Percentiles rank a stretch among this genome's conserved stretches.
Conservation (phyloP, 23 tunicate genomes). For the Ciona savignyi region DNA sequence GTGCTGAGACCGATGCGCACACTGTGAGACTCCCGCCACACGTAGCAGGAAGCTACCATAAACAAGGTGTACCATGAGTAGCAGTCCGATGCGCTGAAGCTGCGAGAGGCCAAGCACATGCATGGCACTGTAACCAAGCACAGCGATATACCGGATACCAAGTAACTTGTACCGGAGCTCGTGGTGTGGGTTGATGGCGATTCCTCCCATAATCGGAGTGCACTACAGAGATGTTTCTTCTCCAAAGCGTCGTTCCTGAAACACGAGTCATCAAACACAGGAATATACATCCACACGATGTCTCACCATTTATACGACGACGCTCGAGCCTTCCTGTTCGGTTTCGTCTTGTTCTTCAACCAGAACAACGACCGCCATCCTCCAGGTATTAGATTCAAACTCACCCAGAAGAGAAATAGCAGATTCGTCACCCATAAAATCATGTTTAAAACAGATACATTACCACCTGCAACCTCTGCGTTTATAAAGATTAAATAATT, state of each 20-base stretch:
- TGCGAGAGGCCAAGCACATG: slow-evolving; percentile 15
- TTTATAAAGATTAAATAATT: too few relatives aligned
- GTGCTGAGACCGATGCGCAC: neutral
- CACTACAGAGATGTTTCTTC: slow-evolving; percentile 9
- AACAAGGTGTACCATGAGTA: slow-evolving; percentile 45
- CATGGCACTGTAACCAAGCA: slow-evolving; percentile 2
- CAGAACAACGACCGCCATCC: neutral
- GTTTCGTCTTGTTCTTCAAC: neutral
- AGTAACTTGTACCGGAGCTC: neutral
- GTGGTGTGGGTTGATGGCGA: neutral
- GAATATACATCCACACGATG: too few relatives aligned
- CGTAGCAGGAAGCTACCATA: slow-evolving; percentile 11
- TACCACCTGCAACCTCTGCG: too few relatives aligned
- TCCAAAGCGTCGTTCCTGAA: too few relatives aligned
- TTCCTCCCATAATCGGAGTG: slow-evolving; percentile 6
- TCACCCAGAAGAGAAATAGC: neutral
- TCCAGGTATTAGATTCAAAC: neutral
- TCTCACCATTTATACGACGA: neutral
- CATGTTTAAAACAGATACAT: too few relatives aligned
- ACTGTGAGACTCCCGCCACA: slow-evolving; percentile 2
- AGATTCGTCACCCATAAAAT: neutral
- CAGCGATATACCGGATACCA: neutral
- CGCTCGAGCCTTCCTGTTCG: neutral
- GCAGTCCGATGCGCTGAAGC: slow-evolving; percentile 34
- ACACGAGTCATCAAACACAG: too few relatives aligned